Conservation (phyloP, 2,113 vertebrate genomes). For the Anoura caudifer region DNA sequence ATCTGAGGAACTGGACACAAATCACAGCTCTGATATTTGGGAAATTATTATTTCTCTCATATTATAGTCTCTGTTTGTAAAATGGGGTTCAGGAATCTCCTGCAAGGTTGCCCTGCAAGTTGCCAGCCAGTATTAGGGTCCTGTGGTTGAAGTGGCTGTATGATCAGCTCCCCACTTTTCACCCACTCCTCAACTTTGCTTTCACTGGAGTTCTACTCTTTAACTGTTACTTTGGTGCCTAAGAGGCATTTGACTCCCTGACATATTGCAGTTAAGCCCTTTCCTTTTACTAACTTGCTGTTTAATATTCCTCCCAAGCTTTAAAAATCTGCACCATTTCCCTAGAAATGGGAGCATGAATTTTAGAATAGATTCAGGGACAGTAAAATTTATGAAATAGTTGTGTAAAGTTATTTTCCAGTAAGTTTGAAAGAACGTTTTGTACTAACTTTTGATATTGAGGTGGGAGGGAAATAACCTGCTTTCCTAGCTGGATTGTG, state of each 20-base stretch:
- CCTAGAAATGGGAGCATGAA: not conserved
- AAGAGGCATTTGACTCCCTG: not conserved
- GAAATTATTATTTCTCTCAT: not conserved
- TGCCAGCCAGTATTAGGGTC: not conserved
- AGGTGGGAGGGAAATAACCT: not conserved
- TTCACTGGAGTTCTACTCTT: not conserved
- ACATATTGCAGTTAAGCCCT: not conserved
- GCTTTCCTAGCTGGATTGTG: slow-evolving; percentile 37
- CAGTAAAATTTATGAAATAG: not conserved
- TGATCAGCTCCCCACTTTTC: not conserved
- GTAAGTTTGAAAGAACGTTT: not conserved
- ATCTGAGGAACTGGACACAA: not conserved
- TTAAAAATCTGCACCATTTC: not conserved
- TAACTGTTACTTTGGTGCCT: not conserved
- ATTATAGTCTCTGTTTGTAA: not conserved
- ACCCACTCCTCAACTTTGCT: not conserved
- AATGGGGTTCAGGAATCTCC: not conserved
- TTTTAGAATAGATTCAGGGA: not conserved
- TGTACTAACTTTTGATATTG: slow-evolving; percentile 38
- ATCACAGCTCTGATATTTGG: not conserved
- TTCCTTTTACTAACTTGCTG: slow-evolving; percentile 33
- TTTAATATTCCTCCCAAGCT: slow-evolving; percentile 2
- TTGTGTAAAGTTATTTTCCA: not conserved
- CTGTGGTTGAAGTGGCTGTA: not conserved
- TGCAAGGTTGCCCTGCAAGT: accelerated